Percentiles rank a stretch among this genome's conserved stretches.
These are phyloP conservation scores for Brachionichthys hirsutus DNA, from an alignment of 2,113 vertebrate genomes.

Conservation along the genomic window DNA sequence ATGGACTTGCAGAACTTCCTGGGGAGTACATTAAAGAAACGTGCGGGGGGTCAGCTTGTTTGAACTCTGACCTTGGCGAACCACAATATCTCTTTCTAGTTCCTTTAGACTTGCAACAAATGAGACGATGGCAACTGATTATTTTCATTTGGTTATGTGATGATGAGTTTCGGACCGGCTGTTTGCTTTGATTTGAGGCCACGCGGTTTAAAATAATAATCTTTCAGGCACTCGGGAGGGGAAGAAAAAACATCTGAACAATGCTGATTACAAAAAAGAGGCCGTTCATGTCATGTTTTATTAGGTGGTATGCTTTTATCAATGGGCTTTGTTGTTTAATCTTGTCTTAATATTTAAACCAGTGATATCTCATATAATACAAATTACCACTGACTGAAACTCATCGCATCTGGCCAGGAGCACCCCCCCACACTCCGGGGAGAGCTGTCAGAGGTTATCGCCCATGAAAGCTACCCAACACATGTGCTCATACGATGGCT, in stretches of 20 bases:
- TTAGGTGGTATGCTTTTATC: neutral
- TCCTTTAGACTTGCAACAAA: constrained; percentile 33
- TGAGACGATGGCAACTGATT: constrained; percentile 1
- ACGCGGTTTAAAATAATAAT: neutral
- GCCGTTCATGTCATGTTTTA: neutral
- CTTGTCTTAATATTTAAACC: neutral
- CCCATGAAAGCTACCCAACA: constrained; percentile 45
- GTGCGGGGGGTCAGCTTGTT: constrained; percentile 35
- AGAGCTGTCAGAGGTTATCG: constrained; percentile 48
- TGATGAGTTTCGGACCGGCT: constrained; percentile 19
- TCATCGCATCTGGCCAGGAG: constrained; percentile 51
- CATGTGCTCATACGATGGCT: constrained; percentile 34
- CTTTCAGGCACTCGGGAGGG: neutral
- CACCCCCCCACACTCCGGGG: no score
- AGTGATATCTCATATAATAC: constrained; percentile 8
- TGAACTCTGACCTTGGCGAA: constrained; percentile 42
- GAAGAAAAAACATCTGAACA: neutral
- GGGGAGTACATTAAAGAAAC: constrained; percentile 59
- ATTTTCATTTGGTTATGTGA: neutral
- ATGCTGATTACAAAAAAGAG: constrained; percentile 1
- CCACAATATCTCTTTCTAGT: constrained; percentile 49
- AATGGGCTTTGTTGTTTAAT: constrained; percentile 3
- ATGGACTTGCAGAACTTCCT: constrained; percentile 32
- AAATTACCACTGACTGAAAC: constrained; percentile 12
- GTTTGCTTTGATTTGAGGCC: constrained; percentile 30